Conservation (phyloP, 35 echinoderm and acorn worm genomes). For the Diadema setosum region DNA sequence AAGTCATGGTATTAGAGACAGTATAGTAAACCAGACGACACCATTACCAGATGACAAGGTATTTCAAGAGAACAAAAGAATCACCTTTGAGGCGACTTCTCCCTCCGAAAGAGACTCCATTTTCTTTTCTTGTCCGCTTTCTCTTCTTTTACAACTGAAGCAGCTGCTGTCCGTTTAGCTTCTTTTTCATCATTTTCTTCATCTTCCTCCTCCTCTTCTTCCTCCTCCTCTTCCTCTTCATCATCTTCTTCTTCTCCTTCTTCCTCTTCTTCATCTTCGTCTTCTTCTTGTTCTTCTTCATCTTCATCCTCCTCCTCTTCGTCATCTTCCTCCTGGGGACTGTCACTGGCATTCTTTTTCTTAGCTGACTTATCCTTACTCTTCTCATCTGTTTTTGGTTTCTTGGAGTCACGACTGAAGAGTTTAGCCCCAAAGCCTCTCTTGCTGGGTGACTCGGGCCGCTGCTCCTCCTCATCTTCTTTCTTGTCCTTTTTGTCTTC, state of each 20-base stretch:
- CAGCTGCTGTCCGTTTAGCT: not conserved
- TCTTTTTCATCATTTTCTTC: not conserved
- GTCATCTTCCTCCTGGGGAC: not conserved
- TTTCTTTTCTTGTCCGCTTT: not conserved
- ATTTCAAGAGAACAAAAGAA: not conserved
- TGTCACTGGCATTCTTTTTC: not conserved
- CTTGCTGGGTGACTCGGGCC: not conserved
- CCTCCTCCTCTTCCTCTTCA: slow-evolving; percentile 1
- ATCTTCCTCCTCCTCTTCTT: not conserved
- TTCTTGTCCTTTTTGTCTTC: not conserved
- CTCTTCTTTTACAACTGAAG: not conserved
- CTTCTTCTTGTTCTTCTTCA: not conserved
- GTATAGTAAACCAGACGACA: too few relatives aligned
- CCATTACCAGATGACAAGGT: not conserved
- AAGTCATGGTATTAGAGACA: too few relatives aligned
- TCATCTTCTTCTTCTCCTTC: not conserved
- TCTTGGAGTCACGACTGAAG: slow-evolving; percentile 18
- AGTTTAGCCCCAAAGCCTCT: not conserved
- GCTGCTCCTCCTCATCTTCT: not conserved
- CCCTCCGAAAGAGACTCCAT: not conserved
- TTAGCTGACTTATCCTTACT: not conserved
- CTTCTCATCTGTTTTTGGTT: not conserved
- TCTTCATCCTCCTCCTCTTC: not conserved
- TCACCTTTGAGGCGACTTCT: slow-evolving; percentile 16
- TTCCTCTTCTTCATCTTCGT: not conserved